A percentile compares a stretch with the other conserved stretches of the same genome.
Conservation (phyloP, 2,888 invertebrate species). For the Notodonta dromedarius region DNA sequence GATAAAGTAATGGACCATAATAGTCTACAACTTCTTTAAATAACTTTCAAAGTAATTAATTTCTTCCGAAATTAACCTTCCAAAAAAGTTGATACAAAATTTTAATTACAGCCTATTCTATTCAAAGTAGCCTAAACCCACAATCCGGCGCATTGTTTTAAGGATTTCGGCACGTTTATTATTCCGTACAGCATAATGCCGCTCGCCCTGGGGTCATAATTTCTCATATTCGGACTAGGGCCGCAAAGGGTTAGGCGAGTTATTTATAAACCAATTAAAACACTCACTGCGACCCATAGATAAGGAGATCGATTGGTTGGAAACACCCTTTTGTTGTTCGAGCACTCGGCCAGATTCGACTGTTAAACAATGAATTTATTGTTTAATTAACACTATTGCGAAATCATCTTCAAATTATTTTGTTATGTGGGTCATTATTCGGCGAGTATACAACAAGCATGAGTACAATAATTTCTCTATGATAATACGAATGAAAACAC, state of each 20-base stretch:
- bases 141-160: conserved; percentile 34
- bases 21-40: background rate
- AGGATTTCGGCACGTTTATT: conserved; percentile 40
- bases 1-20: background rate
- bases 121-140: conserved; percentile 25
- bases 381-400: conserved; percentile 33
- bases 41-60: conserved; percentile 2
- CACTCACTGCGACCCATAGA: conserved; percentile 66
- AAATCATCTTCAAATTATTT: conserved; percentile 17
- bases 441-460: too few species aligned
- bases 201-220: conserved; percentile 70
- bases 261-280: conserved; percentile 83
- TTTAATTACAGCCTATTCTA: conserved; percentile 50
- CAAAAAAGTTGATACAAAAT: conserved; percentile 34
- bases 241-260: conserved; percentile 67
- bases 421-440: background rate
- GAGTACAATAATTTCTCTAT: too few species aligned
- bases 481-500: too few species aligned
- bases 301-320: conserved; percentile 62
- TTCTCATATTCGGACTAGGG: conserved; percentile 56
- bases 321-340: conserved; percentile 47
- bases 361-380: conserved; percentile 35
- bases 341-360: conserved; percentile 20
- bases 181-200: conserved; percentile 41
- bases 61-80: conserved; percentile 15